A percentile compares a stretch with the other conserved stretches of the same genome.
These are phyloP conservation scores for Turnix velox DNA, from an alignment of 2,113 vertebrate genomes.

Conservation along the genomic window DNA sequence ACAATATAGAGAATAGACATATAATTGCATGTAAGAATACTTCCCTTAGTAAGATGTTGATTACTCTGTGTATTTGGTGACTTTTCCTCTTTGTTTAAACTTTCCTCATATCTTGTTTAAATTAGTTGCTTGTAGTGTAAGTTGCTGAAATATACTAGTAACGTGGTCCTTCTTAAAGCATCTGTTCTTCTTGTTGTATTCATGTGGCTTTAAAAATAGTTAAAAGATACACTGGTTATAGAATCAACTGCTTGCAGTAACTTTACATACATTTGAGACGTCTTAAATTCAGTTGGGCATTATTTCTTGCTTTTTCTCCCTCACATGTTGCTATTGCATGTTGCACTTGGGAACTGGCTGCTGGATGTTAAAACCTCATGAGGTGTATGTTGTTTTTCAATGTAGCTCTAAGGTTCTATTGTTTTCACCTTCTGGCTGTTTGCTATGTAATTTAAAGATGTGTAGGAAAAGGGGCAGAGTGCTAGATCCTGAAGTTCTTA, in stretches of 20 bases:
- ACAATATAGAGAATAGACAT: neutral
- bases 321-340: neutral
- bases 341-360: neutral
- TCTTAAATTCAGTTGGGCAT: neutral
- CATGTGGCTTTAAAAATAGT: neutral
- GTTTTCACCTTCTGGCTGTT: neutral
- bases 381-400: neutral
- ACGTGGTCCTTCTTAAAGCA: neutral
- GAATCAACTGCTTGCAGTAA: neutral
- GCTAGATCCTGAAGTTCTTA: neutral
- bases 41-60: neutral
- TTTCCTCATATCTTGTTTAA: neutral
- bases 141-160: neutral
- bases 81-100: neutral
- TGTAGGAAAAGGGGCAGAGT: neutral
- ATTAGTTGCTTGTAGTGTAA: rapidly evolving
- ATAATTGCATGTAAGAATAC: neutral
- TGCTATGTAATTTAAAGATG: neutral
- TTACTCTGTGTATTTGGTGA: neutral
- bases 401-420: neutral
- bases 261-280: neutral
- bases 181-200: neutral
- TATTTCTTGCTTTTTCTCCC: neutral
- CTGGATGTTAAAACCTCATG: neutral
- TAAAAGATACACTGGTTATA: neutral